Evolutionary conservation across 2,113 vertebrate genomes (phyloP).

Genomic region (Siphamia tubifer): DNA sequence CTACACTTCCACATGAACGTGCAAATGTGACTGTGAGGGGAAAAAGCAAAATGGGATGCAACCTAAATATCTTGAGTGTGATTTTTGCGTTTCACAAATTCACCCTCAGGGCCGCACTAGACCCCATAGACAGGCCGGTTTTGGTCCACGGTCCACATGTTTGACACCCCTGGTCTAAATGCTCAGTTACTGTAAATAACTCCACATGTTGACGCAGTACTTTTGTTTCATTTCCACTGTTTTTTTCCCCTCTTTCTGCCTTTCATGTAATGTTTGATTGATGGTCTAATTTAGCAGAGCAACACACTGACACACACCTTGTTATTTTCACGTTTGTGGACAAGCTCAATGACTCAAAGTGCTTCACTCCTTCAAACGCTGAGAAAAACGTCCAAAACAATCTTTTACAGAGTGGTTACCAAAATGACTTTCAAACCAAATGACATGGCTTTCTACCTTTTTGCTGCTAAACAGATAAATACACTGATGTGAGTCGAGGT

Average conservation of each 20-base stretch:
- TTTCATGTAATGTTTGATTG: constrained; percentile 74
- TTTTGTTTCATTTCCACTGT: constrained; percentile 65
- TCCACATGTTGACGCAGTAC: constrained; percentile 73
- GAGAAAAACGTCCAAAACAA: not conserved
- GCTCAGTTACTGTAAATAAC: constrained; percentile 78
- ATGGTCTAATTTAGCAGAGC: constrained; percentile 81
- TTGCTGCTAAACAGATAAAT: too few species aligned
- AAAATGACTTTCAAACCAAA: not conserved
- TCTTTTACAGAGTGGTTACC: not conserved
- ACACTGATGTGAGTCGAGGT: too few species aligned
- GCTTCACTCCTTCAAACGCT: constrained; percentile 9
- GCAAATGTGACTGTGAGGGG: too few species aligned
- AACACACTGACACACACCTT: constrained; percentile 56
- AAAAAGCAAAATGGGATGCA: too few species aligned
- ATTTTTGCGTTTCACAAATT: too few species aligned
- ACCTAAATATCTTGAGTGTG: too few species aligned
- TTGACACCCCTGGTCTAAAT: too few species aligned
- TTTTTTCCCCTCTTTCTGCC: constrained; percentile 49
- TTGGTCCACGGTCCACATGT: too few species aligned
- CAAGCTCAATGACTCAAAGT: constrained; percentile 20
- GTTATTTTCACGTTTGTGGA: constrained; percentile 26
- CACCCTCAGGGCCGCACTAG: too few species aligned
- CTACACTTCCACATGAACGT: too few species aligned
- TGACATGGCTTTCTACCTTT: not conserved
- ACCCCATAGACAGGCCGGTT: too few species aligned